Conservation (phyloP, 2,888 invertebrate genomes). For the Yponomeuta malinellus region DNA sequence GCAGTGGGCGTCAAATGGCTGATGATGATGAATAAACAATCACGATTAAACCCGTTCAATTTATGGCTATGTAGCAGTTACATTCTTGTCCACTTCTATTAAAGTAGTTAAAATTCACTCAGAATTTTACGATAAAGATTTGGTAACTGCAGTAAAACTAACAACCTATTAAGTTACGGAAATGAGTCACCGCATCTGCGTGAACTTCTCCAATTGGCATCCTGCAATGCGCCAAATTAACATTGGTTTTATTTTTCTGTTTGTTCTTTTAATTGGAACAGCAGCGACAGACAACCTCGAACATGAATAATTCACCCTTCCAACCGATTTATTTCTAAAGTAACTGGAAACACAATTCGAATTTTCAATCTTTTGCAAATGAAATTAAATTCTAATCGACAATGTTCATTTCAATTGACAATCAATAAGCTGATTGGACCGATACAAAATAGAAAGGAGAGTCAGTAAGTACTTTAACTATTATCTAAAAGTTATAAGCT, state of each 20-base stretch:
- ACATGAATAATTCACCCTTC: conserved; percentile 21
- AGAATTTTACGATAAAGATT: no score
- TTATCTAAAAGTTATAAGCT: no score
- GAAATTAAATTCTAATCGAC: not conserved
- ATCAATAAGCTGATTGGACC: conserved; percentile 15
- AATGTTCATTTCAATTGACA: conserved; percentile 12
- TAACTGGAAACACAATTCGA: not conserved
- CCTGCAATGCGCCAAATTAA: conserved; percentile 71
- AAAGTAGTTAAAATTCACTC: not conserved
- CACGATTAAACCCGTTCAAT: no score
- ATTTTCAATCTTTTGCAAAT: not conserved
- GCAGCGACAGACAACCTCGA: conserved; percentile 32
- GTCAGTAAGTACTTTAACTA: no score
- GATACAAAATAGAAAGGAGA: conserved; percentile 3
- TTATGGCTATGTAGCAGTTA: not conserved
- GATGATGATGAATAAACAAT: no score
- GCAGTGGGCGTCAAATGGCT: no score
- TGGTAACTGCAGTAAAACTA: not conserved
- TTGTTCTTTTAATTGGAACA: conserved; percentile 56
- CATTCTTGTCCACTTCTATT: not conserved
- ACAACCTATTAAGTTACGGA: conserved; percentile 32
- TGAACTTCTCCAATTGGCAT: conserved; percentile 53
- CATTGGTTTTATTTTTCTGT: conserved; percentile 50
- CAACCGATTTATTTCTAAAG: conserved; percentile 7
- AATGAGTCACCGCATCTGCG: conserved; percentile 56